These are phyloP conservation scores for Rhingia campestris DNA, from an alignment of 2,888 invertebrate genomes.

Conservation along the genomic window DNA sequence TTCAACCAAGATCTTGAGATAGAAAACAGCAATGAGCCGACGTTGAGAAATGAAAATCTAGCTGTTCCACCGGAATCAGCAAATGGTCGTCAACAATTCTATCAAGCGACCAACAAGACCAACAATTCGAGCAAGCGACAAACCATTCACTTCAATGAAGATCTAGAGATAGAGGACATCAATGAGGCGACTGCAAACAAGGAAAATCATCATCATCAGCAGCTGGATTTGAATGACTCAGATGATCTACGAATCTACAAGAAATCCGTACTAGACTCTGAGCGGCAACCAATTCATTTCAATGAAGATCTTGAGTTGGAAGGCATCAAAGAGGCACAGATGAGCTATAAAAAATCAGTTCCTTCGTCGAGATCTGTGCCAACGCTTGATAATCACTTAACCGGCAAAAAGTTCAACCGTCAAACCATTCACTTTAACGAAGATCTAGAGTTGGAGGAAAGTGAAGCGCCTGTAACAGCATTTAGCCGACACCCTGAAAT, in stretches of 20 bases:
- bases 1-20: too few relatives aligned
- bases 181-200: too few relatives aligned
- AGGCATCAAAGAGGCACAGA: not conserved
- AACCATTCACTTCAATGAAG: constrained; percentile 11
- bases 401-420: not conserved
- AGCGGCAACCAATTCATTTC: not conserved
- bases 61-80: too few relatives aligned
- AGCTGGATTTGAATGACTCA: not conserved
- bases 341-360: not conserved
- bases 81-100: too few relatives aligned
- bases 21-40: too few relatives aligned
- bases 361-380: not conserved
- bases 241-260: not conserved
- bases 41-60: too few relatives aligned
- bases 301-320: not conserved
- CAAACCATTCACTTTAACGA: not conserved
- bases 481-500: too few relatives aligned
- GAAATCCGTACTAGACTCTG: too few relatives aligned
- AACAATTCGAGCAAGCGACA: not conserved
- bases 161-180: not conserved
- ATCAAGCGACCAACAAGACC: not conserved
- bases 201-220: not conserved
- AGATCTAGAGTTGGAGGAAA: not conserved
- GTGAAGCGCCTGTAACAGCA: not conserved
- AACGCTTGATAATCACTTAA: not conserved